These are phyloP conservation scores for Cyphomyrus plagiostoma DNA, from an alignment of 2,113 vertebrate species.

Conservation along the genomic window DNA sequence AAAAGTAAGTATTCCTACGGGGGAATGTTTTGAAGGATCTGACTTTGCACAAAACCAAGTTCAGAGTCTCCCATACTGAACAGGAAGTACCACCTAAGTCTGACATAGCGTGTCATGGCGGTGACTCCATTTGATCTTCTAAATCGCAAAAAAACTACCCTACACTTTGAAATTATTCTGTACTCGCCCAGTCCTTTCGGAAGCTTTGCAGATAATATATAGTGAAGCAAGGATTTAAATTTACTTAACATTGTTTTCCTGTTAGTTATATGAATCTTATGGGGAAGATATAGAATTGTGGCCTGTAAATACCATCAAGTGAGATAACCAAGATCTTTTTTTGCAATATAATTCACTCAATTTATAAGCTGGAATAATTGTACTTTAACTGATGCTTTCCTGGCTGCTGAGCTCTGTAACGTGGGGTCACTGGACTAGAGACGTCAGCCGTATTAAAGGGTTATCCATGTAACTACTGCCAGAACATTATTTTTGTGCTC, in stretches of 20 bases:
- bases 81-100: not conserved
- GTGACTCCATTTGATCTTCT: not conserved
- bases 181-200: too few relatives aligned
- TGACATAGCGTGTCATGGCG: not conserved
- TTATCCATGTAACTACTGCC: constrained; percentile 9
- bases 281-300: not conserved
- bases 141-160: not conserved
- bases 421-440: not conserved
- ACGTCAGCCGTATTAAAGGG: not conserved
- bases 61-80: not conserved
- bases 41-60: not conserved
- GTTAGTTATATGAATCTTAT: not conserved
- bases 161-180: not conserved
- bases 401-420: not conserved
- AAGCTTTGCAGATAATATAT: not conserved
- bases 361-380: constrained; percentile 14
- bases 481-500: not conserved
- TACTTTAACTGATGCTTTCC: constrained; percentile 18
- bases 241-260: constrained; percentile 15
- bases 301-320: not conserved
- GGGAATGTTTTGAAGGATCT: not conserved
- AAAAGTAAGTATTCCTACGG: not conserved
- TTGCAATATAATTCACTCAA: not conserved
- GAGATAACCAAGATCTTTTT: constrained; percentile 14
- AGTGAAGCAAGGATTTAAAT: not conserved